Evolutionary conservation across 2,797 vertebrate species (phyloP), one percentile per base, ranked within the genome.

Genomic region (Cyprinodon diabolis): DNA sequence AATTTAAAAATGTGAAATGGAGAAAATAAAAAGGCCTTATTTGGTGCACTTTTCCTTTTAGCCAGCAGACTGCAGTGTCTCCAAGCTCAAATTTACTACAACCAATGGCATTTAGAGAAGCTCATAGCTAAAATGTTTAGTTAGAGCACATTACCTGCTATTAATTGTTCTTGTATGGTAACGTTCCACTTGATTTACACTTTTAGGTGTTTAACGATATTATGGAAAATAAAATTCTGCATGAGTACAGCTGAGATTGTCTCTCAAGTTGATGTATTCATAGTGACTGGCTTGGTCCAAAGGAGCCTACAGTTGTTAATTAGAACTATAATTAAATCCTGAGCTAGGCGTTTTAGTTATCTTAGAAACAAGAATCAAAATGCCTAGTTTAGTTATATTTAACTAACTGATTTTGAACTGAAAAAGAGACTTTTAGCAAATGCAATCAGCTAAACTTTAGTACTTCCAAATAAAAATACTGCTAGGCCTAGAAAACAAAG

Each of bases 11-110:
- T 40, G 6, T 65, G 25, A 6, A 63, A 72, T 45, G 21, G 35
- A 62, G 10, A 30, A 72, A 5, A 17, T 25, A 11, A 48, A 11
- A 48, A 56, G 3, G 11, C 43, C 66, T 47, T 14, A 21, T 7
- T 37, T 25, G 19, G 45, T 25, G 48, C n/a, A 52, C 6, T 70
- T 17, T 9, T 65, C 8, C 0, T 1, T 40, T 6, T 54, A 14
- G 8, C 86, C 93, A 86, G 6, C 73, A 90, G 92, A 82, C 84
- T 89, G 87, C 88, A 83, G 83, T 89, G 78, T 87, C 83, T 68
- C 40, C 75, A 43, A 77, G 79, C 21, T 66, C 19, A 68, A 14
- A 68, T 68, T 15, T 37, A 40, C 40, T n/a, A 23, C n/a, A 65
- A 45, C 40, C 13, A 57, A 57, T 57, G 40, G 12, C 0, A 19